Base-by-base conservation (phyloP, 2,113 vertebrate species). In the Aphyosemion australe region DNA sequence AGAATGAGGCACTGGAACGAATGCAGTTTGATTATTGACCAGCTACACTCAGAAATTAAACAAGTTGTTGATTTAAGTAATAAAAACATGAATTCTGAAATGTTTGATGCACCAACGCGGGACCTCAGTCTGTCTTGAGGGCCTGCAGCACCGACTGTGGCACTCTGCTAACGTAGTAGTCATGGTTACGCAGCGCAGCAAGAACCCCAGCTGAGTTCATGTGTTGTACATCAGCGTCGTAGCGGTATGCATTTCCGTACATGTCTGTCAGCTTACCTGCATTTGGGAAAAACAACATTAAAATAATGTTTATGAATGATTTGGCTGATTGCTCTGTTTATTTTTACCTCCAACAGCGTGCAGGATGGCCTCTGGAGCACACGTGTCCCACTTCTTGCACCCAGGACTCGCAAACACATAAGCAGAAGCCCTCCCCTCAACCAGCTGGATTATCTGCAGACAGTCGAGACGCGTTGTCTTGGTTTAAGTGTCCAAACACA, bases 351-450 rank as follows among this genome's bases (percentile, higher is more conserved):
- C 97, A 9, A 99, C 94, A 20, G 96, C 94, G 46, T 94, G 94
- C 18, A 99, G 92, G 73, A 99, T 94, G 41, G 95, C 97, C 86
- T 99, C 97, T 7, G 97, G 94, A 61, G 94, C 96, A 74, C 97
- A 99, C 0, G 97, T 99, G 74, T 99, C 97, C 97, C 97, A 99
- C 74, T 99, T 99, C 80, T 99, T 99, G 87, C 95, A 97, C 0
- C 97, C 97, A 20, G 94, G 95, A 86, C 97, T 99, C 13, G 97
- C 97, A 83, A 97, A 99, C 14, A 99, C 93, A 15, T 98, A 99
- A 11, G 96, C 97, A 18, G 97, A 98, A 26, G 97, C 97, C 59
- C 94, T 96, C 43, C 97, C 97, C 88, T 99, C 97, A 73, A 99
- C 90, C 14, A 99, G 94, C 58, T 98, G 96, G 83, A 99, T 95